Evolutionary conservation across 1,140 invertebrate genomes (phyloP), one percentile per base, ranked within the genome.

Genomic region (Magallana gigas): DNA sequence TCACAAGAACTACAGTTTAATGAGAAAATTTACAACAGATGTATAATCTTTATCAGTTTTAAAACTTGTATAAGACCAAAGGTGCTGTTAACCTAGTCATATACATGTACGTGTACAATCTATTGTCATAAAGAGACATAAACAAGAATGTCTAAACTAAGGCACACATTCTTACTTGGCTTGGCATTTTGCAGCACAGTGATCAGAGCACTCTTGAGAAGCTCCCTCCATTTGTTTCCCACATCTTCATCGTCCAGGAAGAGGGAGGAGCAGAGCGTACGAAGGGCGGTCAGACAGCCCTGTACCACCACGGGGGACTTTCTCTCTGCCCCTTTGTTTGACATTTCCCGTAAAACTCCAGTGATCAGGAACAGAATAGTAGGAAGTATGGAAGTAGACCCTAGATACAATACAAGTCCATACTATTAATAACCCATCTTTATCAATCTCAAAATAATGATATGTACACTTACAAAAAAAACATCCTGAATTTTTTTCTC

Each of bases 281-380:
- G 96, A 57, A 98, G 95, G 89, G 96, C 96, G 88, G 97, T 96
- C n/a, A 98, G 95, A 8, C 96, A 96, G 85, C 96, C 90, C 93
- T 96, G 95, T 89, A 97, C 95, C 58, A 95, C 95, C 87, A 93
- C 93, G 14, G 92, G 95, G 82, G 96, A 96, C 57, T 96, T 94
- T 8, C 96, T 84, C 95, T 93, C 91, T 84, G 91, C 85, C 0
- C 89, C 91, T 95, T 89, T 90, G 6, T 93, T 85, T 4, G 97
- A 96, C 64, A 96, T 96, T 95, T 99, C 98, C 90, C 97, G 96
- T 23, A 99, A 96, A 6, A 99, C 97, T 88, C 98, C 98, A 56
- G 98, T 98, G 4, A 97, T 97, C 81, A 99, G 95, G 94, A 98
- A 98, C n/a, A 99, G 95, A 57, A 99, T 96, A 0, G 98, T 98